Base-by-base conservation (phyloP, 2,888 invertebrate genomes). In the Lasioglossum figueresi region DNA sequence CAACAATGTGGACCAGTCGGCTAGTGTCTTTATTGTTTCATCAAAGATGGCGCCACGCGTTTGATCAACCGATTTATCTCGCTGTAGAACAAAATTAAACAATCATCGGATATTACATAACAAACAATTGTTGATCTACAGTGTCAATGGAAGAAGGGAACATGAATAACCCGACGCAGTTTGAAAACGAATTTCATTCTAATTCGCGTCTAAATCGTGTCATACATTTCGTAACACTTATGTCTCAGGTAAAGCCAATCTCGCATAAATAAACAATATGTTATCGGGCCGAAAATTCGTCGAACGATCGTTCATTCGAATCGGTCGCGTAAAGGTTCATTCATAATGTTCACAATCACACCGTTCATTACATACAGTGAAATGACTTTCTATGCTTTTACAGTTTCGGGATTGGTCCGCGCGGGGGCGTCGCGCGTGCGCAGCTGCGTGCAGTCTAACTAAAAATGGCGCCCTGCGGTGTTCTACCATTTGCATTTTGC, bases 401-500 rank as follows among this genome's bases (percentile, higher is more conserved):
- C n/a, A 37, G 66, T 68, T 68, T 23, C 8, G 12, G 8, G 31
- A 68, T 37, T 31, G 66, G 70, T 0, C 40, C n/a, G 40, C 14
- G n/a, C 23, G 70, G 12, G 70, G 70, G 37, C 70, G 68, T 70
- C 40, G 70, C 14, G 19, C 19, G 70, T 40, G 27, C 40, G 78
- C 71, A 70, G 70, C 19, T 68, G 79, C 72, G 52, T 79, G 37
- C 37, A 27, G 19, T 45, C 37, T 19, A 43, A 78, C 76, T 78
- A 78, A 83, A 85, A 80, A 85, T 84, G 84, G 85, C 80, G 85
- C 75, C 80, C 77, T 77, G 77, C 84, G 80, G 77, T 79, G 74
- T 76, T 84, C 85, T 85, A 81, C 85, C 85, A 85, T 86, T 86
- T 86, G 80, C 80, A 86, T 81, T 43, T 76, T 68, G 78, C 31